A percentile compares a stretch with the other conserved stretches of the same genome.
phyloP scores from a whole-genome alignment of 2,113 vertebrate species.

The Chloropsis cyanopogon region DNA sequence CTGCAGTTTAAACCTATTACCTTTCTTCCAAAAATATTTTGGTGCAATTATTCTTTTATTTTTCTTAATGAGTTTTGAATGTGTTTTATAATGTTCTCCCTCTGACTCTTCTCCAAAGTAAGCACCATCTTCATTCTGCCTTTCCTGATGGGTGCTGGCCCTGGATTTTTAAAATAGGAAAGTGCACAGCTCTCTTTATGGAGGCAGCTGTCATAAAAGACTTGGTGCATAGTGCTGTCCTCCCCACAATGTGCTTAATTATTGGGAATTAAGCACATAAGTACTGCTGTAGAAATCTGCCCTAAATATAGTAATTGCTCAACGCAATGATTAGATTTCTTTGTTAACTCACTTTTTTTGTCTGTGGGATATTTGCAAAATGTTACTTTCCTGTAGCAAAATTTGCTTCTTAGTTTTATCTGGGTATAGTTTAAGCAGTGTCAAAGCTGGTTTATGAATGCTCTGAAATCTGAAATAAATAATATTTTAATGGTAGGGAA shows the following conservation, averaged over 20 bases:
- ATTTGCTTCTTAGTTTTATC: background rate
- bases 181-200: background rate
- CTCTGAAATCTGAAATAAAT: background rate
- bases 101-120: background rate
- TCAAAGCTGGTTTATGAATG: background rate
- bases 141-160: background rate
- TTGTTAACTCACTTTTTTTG: background rate
- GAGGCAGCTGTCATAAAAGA: background rate
- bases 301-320: background rate
- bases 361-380: background rate
- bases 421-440: background rate
- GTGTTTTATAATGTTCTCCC: background rate
- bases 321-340: background rate
- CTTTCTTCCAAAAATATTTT: background rate
- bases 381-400: background rate
- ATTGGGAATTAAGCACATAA: background rate
- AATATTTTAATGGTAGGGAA: background rate
- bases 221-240: background rate
- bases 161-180: background rate
- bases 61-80: background rate
- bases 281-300: background rate
- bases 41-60: background rate
- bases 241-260: background rate
- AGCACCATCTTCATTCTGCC: background rate
- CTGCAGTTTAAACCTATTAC: background rate